Evolutionary conservation across 2,888 invertebrate species (phyloP), one percentile per base, ranked within the genome.

Genomic region (Cordilura impudica): DNA sequence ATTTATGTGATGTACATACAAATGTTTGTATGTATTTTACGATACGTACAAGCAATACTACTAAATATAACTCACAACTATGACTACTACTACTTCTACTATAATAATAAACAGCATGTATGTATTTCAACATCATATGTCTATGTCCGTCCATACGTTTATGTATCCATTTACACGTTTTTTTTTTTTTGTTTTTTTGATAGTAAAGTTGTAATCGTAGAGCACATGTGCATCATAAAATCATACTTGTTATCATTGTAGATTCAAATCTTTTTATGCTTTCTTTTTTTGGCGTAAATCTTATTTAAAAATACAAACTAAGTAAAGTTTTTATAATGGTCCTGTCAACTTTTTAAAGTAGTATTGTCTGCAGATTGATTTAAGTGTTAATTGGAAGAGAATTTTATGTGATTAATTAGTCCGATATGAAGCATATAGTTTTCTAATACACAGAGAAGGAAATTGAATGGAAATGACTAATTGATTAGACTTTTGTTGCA

Each of bases 121-220:
- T 26, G 26, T 26, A 26, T 26, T 26, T 26, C 6, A 6, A 4
- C 26, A 26, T 26, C n/a, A 39, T 39, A n/a, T 39, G 35, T 12
- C n/a, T n/a, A 39, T 39, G 35, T 35, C 2, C 35, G 7, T 35
- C 12, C 35, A 35, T 75, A 54, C 69, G 47, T 51, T 69, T 49
- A 49, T 69, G n/a, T 69, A 26, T 19, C 21, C 26, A 76, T 70
- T 70, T 58, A 31, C 75, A 76, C 69, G 69, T 70, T 65, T 63
- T 26, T n/a, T 63, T 18, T 39, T 69, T 49, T 63, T 76, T 63
- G 56, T 63, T 26, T n/a, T 63, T 18, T 39, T 69, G 56, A 70
- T 76, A 70, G 56, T 65, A 76, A 65, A 71, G 43, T 63, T 76
- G 63, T 56, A 63, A 63, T 76, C 56, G 70, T 70, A 43, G 56